Evolutionary conservation across 1,140 invertebrate genomes (phyloP).

Genomic region (Lanistes nyassanus): DNA sequence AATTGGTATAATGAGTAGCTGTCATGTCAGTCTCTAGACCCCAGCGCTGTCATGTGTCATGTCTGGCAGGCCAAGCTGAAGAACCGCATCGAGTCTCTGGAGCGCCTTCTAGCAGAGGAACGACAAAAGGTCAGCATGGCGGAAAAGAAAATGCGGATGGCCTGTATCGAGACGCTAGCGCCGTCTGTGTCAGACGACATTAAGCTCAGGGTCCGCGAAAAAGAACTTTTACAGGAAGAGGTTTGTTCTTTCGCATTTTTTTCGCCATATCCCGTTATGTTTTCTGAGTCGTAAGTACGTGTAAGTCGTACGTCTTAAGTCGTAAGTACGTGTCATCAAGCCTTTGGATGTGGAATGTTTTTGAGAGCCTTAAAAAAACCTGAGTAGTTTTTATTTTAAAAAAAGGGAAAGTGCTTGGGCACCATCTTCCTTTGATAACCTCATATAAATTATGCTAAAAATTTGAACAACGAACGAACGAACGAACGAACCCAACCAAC

Average conservation of each 20-base stretch:
- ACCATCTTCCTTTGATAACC: no score
- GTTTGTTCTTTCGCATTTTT: constrained; percentile 22
- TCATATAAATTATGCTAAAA: no score
- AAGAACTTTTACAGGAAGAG: constrained; percentile 57
- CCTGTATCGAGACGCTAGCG: constrained; percentile 43
- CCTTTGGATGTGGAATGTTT: no score
- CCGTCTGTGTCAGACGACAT: constrained; percentile 58
- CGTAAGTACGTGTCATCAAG: no score
- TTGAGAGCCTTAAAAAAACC: no score
- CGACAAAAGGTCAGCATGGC: constrained; percentile 53
- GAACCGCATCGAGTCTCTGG: constrained; percentile 58
- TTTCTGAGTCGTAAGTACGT: no score
- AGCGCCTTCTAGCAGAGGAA: constrained; percentile 61
- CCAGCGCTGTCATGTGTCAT: background rate
- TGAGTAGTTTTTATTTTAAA: no score
- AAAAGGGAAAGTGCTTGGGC: no score
- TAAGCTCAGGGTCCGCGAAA: constrained; percentile 55
- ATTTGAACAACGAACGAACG: no score
- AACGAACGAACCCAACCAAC: no score
- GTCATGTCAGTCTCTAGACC: background rate
- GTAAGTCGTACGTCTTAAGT: no score
- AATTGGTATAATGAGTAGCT: background rate
- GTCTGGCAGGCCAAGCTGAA: constrained; percentile 52
- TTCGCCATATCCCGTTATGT: no score
- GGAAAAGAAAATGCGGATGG: constrained; percentile 53